Conservation (phyloP, 2,888 invertebrate genomes). For the Drosophila trichaetosa region DNA sequence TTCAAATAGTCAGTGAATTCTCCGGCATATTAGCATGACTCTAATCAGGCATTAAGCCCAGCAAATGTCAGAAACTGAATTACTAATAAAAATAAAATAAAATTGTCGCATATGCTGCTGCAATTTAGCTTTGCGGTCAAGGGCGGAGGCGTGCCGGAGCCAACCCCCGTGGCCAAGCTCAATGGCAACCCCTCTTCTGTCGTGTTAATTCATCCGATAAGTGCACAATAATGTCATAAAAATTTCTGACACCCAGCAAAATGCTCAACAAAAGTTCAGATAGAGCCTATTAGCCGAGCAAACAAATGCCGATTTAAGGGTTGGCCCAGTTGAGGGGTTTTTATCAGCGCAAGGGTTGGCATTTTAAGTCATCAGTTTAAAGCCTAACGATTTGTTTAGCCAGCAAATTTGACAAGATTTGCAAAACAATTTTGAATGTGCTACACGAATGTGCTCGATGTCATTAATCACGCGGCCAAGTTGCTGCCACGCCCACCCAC, state of each 20-base stretch:
- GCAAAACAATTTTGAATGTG: constrained; percentile 49
- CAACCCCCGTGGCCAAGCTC: constrained; percentile 14
- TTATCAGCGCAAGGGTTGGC: constrained; percentile 13
- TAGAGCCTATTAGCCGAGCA: constrained; percentile 46
- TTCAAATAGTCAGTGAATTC: constrained; percentile 3
- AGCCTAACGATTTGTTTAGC: constrained; percentile 58
- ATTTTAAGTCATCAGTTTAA: constrained; percentile 31
- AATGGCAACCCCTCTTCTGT: constrained; percentile 30
- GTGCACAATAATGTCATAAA: constrained; percentile 81
- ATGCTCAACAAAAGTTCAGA: constrained; percentile 37
- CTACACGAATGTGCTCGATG: constrained; percentile 1
- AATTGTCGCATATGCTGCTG: constrained; percentile 79
- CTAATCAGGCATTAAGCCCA: constrained; percentile 64
- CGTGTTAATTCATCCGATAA: constrained; percentile 83
- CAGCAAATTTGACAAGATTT: constrained; percentile 51
- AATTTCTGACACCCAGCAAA: constrained; percentile 54
- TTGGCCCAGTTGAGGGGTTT: constrained; percentile 8
- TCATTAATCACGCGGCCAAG: constrained; percentile 59
- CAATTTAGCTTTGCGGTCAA: constrained; percentile 73
- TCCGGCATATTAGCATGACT: constrained; percentile 36
- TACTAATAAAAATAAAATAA: constrained; percentile 50
- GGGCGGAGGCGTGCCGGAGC: constrained; percentile 14
- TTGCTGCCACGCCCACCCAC: constrained; percentile 29
- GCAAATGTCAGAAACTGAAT: constrained; percentile 46
- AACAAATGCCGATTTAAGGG: constrained; percentile 33